Conservation (phyloP, 2,113 vertebrate genomes). For the Morphnarchus princeps region DNA sequence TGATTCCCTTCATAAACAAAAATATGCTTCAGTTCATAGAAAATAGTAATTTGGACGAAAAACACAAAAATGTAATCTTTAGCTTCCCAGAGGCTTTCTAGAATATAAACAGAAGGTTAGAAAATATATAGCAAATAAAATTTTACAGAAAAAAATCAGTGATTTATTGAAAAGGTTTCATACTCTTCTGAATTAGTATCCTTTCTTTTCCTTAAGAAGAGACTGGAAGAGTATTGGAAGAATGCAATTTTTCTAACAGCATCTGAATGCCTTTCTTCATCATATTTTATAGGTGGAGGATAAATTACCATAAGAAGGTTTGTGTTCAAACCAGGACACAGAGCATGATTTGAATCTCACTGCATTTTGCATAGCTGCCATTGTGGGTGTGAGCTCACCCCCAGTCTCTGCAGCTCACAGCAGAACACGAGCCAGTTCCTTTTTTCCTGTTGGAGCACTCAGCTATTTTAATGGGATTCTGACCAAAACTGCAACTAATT, state of each 20-base stretch:
- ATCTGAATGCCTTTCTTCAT: conserved; percentile 68
- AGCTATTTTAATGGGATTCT: conserved; percentile 85
- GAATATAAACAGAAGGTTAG: conserved; percentile 43
- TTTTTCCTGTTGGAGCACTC: conserved; percentile 48
- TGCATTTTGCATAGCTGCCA: conserved; percentile 53
- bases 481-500: conserved; percentile 97
- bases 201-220: conserved; percentile 66
- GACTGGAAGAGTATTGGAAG: conserved; percentile 35
- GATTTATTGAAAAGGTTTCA: conserved; percentile 56
- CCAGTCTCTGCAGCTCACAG: conserved; percentile 25
- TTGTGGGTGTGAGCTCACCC: conserved; percentile 26
- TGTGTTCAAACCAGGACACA: conserved; percentile 53
- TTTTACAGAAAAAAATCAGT: neutral
- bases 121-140: conserved; percentile 56
- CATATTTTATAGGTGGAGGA: conserved; percentile 69
- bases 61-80: conserved; percentile 39
- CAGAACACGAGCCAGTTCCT: neutral
- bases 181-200: conserved; percentile 62
- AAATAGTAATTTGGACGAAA: conserved; percentile 48
- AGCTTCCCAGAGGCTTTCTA: conserved; percentile 40
- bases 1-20: conserved; percentile 68
- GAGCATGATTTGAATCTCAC: conserved; percentile 63
- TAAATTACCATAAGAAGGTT: conserved; percentile 67
- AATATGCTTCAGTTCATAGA: conserved; percentile 13
- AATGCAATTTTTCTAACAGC: conserved; percentile 64